Percentiles rank a stretch among this genome's conserved stretches.
Conservation (phyloP, 2,888 invertebrate species). For the Diloba caeruleocephala region DNA sequence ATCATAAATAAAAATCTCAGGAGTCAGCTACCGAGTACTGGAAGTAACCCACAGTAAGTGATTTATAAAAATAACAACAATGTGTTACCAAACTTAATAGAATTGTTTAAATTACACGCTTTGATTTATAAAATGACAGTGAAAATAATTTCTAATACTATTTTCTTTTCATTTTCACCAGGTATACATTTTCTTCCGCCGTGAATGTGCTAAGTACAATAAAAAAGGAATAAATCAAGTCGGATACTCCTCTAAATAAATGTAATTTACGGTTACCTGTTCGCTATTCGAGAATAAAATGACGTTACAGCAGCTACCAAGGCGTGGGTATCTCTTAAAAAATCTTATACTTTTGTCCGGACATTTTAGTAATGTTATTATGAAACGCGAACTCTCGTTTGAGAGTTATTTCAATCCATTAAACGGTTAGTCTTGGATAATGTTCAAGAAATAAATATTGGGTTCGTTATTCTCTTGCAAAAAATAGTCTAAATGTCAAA, state of each 20-base stretch:
- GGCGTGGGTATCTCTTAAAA: constrained; percentile 29
- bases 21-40: neutral
- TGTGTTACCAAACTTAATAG: constrained; percentile 15
- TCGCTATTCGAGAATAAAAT: constrained; percentile 70
- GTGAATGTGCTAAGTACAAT: constrained; percentile 71
- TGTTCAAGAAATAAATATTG: constrained; percentile 8
- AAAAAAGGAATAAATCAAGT: constrained; percentile 76
- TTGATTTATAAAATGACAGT: constrained; percentile 37
- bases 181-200: constrained; percentile 59
- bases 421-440: constrained; percentile 17
- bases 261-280: constrained; percentile 76
- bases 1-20: neutral
- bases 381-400: constrained; percentile 27
- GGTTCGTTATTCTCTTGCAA: no score
- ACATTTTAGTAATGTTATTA: constrained; percentile 43
- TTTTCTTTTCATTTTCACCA: constrained; percentile 58
- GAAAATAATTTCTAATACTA: constrained; percentile 53
- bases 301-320: constrained; percentile 54
- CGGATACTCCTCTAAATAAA: constrained; percentile 77
- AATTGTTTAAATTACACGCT: constrained; percentile 29
- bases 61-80: constrained; percentile 16
- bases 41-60: constrained; percentile 10
- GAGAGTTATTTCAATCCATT: constrained; percentile 18
- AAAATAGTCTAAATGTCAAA: constrained; percentile 6
- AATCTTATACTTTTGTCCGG: constrained; percentile 41